Percentiles rank a stretch among this genome's conserved stretches.
Evolutionary conservation across 2,113 vertebrate species (phyloP).

Genomic region (Corythaeola cristata): DNA sequence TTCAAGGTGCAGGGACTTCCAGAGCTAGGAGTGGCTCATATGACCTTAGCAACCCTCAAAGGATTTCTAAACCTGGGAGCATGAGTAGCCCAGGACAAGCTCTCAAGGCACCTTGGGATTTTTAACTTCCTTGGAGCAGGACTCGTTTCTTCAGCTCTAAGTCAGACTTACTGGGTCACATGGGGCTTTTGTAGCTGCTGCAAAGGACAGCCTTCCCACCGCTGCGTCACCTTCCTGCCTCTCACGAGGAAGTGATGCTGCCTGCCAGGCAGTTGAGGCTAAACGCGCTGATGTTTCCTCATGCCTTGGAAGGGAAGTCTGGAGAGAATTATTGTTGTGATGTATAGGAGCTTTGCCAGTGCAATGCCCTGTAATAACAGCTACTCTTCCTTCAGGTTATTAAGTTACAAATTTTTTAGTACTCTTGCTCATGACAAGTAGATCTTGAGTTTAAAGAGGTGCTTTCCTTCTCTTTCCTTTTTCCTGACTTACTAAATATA

Average conservation of each 20-base stretch:
- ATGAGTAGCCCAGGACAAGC: background rate
- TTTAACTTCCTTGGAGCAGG: background rate
- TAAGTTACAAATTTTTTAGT: slow-evolving; percentile 2
- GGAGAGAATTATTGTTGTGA: background rate
- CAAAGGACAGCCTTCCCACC: background rate
- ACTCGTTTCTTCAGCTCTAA: background rate
- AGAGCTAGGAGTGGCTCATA: background rate
- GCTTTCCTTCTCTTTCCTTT: background rate
- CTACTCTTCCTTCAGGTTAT: background rate
- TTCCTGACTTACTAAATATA: background rate
- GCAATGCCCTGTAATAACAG: background rate
- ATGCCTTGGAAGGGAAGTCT: slow-evolving; percentile 29
- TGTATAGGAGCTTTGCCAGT: background rate
- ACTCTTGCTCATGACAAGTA: background rate
- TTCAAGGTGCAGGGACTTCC: background rate
- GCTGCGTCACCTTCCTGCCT: slow-evolving; percentile 7
- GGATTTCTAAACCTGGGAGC: slow-evolving; percentile 28
- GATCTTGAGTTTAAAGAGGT: background rate
- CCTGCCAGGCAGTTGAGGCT: slow-evolving; percentile 13
- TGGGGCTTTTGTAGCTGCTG: background rate
- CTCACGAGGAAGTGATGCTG: slow-evolving; percentile 27
- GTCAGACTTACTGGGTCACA: background rate
- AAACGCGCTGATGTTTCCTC: slow-evolving; percentile 18
- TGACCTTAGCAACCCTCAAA: slow-evolving; percentile 2
- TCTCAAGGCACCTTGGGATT: background rate